Conservation (phyloP, 1,140 invertebrate genomes). For the Nymphalis io region DNA sequence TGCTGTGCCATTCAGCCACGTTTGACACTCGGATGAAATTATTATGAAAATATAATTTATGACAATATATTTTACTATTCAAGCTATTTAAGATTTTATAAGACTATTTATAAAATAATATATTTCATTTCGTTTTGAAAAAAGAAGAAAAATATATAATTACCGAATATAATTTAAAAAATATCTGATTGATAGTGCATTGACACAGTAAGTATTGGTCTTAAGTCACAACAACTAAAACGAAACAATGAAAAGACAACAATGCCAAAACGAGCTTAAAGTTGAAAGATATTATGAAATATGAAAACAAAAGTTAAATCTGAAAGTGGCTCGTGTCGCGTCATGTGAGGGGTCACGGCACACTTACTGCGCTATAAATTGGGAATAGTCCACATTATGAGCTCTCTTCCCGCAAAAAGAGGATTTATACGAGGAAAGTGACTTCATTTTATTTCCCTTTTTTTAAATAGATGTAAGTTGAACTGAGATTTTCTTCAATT, state of each 20-base stretch:
- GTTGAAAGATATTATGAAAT: neutral
- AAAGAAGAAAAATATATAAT: too few relatives aligned
- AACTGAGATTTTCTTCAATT: neutral
- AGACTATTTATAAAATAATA: too few relatives aligned
- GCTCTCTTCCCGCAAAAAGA: slow-evolving; percentile 10
- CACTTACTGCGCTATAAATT: slow-evolving; percentile 14
- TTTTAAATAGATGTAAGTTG: neutral
- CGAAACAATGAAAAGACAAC: too few relatives aligned
- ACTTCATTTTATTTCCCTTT: slow-evolving; percentile 16
- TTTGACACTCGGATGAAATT: neutral
- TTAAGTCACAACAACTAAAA: too few relatives aligned
- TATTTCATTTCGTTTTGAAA: too few relatives aligned
- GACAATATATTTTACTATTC: too few relatives aligned
- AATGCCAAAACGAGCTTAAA: too few relatives aligned
- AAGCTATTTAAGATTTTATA: too few relatives aligned
- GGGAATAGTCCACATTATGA: slow-evolving; percentile 16
- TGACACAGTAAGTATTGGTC: too few relatives aligned
- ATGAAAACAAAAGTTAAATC: neutral
- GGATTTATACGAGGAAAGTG: slow-evolving; percentile 17
- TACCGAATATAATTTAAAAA: too few relatives aligned
- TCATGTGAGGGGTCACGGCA: neutral
- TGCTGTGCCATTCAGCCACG: slow-evolving; percentile 4
- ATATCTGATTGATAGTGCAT: too few relatives aligned
- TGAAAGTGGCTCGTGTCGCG: neutral
- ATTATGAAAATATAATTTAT: neutral